phyloP scores from a whole-genome alignment of 2,888 invertebrate genomes.

The Cryptocephalus primarius region DNA sequence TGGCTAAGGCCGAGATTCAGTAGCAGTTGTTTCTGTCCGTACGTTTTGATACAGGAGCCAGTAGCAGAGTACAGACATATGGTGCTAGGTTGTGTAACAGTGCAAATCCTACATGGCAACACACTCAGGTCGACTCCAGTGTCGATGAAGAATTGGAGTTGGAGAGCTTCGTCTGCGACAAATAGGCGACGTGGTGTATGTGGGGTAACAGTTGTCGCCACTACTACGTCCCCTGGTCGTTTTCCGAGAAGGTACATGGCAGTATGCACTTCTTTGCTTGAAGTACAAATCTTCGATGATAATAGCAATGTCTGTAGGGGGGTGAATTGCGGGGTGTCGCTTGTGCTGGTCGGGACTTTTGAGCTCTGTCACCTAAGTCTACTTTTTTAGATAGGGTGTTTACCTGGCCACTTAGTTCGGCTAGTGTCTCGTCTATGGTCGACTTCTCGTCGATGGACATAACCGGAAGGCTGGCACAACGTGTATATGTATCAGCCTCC shows the following conservation, averaged over 20 bases:
- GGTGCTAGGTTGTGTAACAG: not conserved
- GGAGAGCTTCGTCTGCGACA: not conserved
- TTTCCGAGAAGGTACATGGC: not conserved
- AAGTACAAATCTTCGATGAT: not conserved
- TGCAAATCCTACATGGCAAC: not conserved
- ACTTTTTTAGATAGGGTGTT: not conserved
- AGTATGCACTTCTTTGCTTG: not conserved
- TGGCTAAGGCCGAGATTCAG: not conserved
- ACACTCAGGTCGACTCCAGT: not conserved
- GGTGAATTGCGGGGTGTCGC: too few species aligned
- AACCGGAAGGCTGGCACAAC: not conserved
- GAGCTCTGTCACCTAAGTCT: not conserved
- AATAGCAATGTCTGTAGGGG: not conserved
- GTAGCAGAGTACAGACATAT: not conserved
- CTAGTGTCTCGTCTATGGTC: not conserved
- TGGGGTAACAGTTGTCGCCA: not conserved
- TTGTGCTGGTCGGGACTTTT: too few species aligned
- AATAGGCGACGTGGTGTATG: not conserved
- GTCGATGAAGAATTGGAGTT: not conserved
- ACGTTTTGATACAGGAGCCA: not conserved
- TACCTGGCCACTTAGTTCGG: not conserved
- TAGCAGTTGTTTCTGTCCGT: not conserved
- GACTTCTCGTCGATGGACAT: not conserved
- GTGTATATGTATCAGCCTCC: not conserved
- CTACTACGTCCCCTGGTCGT: not conserved